phyloP scores from a whole-genome alignment of 2,113 vertebrate species.

The Isurus oxyrinchus region DNA sequence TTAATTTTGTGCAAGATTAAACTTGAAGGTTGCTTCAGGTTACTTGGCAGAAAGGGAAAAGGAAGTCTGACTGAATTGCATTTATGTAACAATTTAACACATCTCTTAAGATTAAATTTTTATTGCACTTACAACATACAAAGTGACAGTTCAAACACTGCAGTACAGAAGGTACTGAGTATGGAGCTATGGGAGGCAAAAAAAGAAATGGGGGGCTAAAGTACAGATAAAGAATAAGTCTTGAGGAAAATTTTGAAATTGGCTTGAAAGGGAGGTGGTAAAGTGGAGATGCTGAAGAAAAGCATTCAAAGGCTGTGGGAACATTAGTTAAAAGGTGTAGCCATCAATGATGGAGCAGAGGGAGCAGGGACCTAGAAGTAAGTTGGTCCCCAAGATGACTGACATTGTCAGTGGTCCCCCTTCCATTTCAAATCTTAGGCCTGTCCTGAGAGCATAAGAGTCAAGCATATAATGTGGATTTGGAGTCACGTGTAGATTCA shows the following conservation, averaged over 20 bases:
- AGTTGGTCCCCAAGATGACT: background rate
- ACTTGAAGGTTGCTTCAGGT: background rate
- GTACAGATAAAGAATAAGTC: background rate
- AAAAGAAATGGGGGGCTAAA: background rate
- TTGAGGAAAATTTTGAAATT: background rate
- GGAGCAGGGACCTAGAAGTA: background rate
- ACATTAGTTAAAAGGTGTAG: background rate
- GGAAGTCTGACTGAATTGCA: background rate
- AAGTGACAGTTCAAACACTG: background rate
- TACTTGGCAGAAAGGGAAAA: background rate
- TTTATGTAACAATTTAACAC: background rate
- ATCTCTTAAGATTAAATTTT: background rate
- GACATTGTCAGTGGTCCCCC: background rate
- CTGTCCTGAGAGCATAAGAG: background rate
- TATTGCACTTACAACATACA: background rate
- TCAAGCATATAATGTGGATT: background rate
- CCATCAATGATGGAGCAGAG: background rate
- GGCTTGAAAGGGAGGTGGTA: background rate
- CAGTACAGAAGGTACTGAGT: background rate
- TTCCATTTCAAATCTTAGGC: background rate
- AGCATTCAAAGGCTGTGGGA: background rate
- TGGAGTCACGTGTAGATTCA: background rate
- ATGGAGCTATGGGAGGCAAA: background rate
- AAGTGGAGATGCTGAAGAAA: background rate
- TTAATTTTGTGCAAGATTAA: background rate